Percentiles rank a stretch among this genome's conserved stretches.
phyloP scores from a whole-genome alignment of 2,888 invertebrate species.

The Acanthosepion lycidas region DNA sequence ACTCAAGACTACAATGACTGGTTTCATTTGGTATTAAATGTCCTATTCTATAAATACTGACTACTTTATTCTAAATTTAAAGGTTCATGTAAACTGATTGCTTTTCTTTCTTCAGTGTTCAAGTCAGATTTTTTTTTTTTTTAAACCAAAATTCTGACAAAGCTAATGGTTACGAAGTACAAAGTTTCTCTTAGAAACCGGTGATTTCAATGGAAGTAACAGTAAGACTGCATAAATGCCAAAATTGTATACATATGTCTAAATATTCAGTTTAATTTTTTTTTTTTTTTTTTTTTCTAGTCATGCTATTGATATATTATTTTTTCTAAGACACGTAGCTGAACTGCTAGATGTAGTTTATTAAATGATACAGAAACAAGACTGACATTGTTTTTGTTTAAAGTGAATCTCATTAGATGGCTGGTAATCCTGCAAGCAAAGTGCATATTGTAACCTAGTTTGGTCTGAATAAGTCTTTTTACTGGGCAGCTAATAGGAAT shows the following conservation, averaged over 20 bases:
- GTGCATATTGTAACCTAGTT: neutral
- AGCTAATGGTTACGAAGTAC: no score
- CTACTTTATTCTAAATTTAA: neutral
- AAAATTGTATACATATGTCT: neutral
- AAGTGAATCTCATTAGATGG: neutral
- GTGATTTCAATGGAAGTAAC: neutral
- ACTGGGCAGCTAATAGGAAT: constrained; percentile 21
- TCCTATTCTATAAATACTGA: neutral
- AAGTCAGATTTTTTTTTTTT: neutral
- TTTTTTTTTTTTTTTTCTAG: neutral
- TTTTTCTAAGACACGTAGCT: no score
- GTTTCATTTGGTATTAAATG: neutral
- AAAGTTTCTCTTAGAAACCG: no score
- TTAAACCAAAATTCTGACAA: neutral
- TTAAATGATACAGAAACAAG: neutral
- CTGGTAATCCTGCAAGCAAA: neutral
- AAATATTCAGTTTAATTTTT: neutral
- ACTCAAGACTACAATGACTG: neutral
- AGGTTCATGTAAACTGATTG: neutral
- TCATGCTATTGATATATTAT: neutral
- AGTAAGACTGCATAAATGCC: neutral
- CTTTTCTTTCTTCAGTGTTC: neutral
- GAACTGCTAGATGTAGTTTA: neutral
- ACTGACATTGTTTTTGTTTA: neutral
- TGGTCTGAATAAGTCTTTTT: neutral